Base-by-base conservation (phyloP, 2,888 invertebrate genomes). In the Synanthedon tipuliformis region DNA sequence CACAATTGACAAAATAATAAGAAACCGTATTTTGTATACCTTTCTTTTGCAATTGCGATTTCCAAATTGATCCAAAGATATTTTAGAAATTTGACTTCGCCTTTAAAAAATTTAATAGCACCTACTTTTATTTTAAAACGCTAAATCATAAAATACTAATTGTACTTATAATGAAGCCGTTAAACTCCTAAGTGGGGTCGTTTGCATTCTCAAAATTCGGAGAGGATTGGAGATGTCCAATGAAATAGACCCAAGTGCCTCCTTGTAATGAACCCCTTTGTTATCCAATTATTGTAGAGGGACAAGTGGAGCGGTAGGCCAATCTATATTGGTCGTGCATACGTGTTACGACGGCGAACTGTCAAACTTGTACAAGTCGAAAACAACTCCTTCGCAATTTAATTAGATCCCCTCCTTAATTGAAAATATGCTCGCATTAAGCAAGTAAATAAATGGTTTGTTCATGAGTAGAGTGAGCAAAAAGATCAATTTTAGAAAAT, bases 101-200 rank as follows among this genome's bases (percentile, higher is more conserved):
- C n/a, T 15, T 45, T 11, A n/a, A 45, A n/a, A 45, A n/a, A 11
- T 15, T 23, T 16, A 16, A 13, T 15, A 23, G 52, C 41, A 41
- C 15, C 23, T 23, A 23, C 23, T 23, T 51, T 78, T 45, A 45
- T 45, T 70, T 81, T 75, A 71, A 75, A 79, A 82, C 76, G 80
- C 80, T 70, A 76, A 78, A 77, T 74, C 75, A 71, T 80, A 73
- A 81, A 78, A 78, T 71, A 69, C 62, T 78, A 81, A 84, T 81
- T 75, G 75, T 78, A 81, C 80, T 81, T 80, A 81, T 77, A 79
- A 75, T 68, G 76, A 76, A 75, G 71, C 73, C 73, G 78, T 83
- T 77, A 81, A 83, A 83, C 75, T 85, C 78, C 78, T 80, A 82
- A 83, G 80, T 76, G 77, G 70, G 68, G 69, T 75, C 81, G 73